A percentile compares a stretch with the other conserved stretches of the same genome.
phyloP scores from a whole-genome alignment of 2,113 vertebrate species.

The Trematomus loennbergii region DNA sequence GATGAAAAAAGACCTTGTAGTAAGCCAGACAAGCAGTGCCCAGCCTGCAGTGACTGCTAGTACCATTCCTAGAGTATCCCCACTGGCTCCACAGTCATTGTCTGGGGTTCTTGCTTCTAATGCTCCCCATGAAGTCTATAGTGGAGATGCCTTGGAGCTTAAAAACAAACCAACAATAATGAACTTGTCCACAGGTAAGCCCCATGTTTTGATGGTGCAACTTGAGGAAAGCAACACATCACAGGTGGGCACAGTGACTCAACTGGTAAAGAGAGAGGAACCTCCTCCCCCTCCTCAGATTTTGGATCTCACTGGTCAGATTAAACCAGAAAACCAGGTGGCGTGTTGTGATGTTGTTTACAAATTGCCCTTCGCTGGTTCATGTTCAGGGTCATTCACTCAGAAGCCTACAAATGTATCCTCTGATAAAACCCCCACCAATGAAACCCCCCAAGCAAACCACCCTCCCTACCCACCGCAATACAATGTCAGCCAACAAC shows the following conservation, averaged over 20 bases:
- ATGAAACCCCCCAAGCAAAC: slow-evolving; percentile 71
- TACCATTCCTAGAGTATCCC: slow-evolving; percentile 86
- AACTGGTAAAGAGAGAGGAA: slow-evolving; percentile 90
- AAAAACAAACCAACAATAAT: slow-evolving; percentile 89
- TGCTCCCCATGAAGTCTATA: slow-evolving; percentile 84
- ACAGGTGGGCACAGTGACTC: slow-evolving; percentile 86
- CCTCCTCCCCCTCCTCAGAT: slow-evolving; percentile 81
- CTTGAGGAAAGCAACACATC: slow-evolving; percentile 87
- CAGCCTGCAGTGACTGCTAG: slow-evolving; percentile 83
- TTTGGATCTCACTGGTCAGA: slow-evolving; percentile 91
- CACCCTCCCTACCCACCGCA: slow-evolving; percentile 74
- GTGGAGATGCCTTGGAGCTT: slow-evolving; percentile 88
- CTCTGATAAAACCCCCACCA: slow-evolving; percentile 82
- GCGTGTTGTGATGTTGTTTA: slow-evolving; percentile 98
- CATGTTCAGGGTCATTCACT: slow-evolving; percentile 90
- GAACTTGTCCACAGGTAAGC: slow-evolving; percentile 87
- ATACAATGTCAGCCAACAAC: slow-evolving; percentile 80
- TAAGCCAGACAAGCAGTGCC: slow-evolving; percentile 84
- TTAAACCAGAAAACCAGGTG: slow-evolving; percentile 93
- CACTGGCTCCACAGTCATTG: slow-evolving; percentile 80
- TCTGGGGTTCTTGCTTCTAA: slow-evolving; percentile 71
- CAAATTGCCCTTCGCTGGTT: slow-evolving; percentile 94
- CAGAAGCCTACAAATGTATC: slow-evolving; percentile 85
- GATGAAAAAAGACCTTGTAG: slow-evolving; percentile 90
- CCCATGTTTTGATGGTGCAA: slow-evolving; percentile 95